A percentile compares a stretch with the other conserved stretches of the same genome.
These are phyloP conservation scores for Promerops cafer DNA, from an alignment of 2,113 vertebrate genomes.

Conservation along the genomic window DNA sequence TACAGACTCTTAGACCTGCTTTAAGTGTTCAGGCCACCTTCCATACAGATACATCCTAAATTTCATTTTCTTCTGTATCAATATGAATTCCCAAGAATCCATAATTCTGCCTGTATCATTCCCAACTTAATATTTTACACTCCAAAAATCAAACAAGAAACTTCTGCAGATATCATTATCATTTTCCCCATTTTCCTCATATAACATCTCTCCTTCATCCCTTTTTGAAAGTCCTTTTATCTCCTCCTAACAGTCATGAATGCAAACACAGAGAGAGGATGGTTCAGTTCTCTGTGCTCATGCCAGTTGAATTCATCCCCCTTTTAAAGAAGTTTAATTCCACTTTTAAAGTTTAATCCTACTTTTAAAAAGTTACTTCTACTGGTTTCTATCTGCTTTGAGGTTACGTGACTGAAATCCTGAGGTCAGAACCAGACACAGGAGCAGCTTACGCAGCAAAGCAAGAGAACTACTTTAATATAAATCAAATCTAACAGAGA, in stretches of 20 bases:
- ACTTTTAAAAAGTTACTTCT: background rate
- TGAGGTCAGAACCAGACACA: background rate
- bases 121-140: background rate
- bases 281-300: background rate
- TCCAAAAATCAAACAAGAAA: background rate
- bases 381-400: background rate
- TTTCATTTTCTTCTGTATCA: background rate
- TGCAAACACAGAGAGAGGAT: background rate
- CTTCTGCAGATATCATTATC: background rate
- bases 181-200: background rate
- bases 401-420: background rate
- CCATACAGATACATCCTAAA: background rate
- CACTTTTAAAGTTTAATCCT: background rate
- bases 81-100: background rate
- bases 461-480: background rate
- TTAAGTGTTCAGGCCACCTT: background rate
- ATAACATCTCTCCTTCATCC: background rate
- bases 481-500: background rate
- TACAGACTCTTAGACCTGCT: background rate
- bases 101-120: background rate
- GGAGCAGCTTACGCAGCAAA: background rate
- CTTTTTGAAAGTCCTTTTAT: background rate
- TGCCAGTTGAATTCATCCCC: background rate
- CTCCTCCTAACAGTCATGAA: background rate
- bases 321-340: background rate